Conservation (phyloP, 2,113 vertebrate genomes). For the Brachyhypopomus gauderio region DNA sequence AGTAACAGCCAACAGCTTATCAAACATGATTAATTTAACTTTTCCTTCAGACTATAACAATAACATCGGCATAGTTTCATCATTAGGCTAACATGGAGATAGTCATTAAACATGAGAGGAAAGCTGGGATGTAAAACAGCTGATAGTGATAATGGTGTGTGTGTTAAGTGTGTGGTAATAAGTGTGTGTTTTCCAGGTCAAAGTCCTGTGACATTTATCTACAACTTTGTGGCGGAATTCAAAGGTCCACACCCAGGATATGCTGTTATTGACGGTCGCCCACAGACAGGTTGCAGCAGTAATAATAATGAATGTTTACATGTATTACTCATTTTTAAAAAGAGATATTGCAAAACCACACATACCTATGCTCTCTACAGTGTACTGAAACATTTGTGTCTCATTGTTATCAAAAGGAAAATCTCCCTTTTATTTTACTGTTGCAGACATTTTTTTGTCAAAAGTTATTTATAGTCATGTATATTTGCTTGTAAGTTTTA, state of each 20-base stretch:
- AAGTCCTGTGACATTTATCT: slow-evolving; percentile 72
- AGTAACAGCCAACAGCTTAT: not conserved
- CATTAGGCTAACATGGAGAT: no score
- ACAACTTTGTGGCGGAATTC: slow-evolving; percentile 74
- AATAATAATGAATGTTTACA: not conserved
- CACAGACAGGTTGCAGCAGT: slow-evolving; percentile 66
- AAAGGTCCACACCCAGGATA: slow-evolving; percentile 73
- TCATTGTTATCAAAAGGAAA: no score
- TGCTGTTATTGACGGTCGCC: slow-evolving; percentile 66
- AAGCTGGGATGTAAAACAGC: not conserved
- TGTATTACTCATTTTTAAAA: not conserved
- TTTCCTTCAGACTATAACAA: not conserved
- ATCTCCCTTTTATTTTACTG: no score
- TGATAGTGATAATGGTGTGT: not conserved
- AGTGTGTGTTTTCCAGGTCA: slow-evolving; percentile 63
- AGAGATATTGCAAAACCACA: not conserved
- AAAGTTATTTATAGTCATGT: no score
- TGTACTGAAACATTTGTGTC: no score
- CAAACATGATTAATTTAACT: not conserved
- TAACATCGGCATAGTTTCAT: not conserved
- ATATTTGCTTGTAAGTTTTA: no score
- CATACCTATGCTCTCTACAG: not conserved
- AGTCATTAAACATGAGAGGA: not conserved
- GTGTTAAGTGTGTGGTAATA: slow-evolving; percentile 9
- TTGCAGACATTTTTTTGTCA: no score